Evolutionary conservation across 37 sponge, comb jelly and placozoan genomes (phyloP).

Genomic region (Halichondria panicea): DNA sequence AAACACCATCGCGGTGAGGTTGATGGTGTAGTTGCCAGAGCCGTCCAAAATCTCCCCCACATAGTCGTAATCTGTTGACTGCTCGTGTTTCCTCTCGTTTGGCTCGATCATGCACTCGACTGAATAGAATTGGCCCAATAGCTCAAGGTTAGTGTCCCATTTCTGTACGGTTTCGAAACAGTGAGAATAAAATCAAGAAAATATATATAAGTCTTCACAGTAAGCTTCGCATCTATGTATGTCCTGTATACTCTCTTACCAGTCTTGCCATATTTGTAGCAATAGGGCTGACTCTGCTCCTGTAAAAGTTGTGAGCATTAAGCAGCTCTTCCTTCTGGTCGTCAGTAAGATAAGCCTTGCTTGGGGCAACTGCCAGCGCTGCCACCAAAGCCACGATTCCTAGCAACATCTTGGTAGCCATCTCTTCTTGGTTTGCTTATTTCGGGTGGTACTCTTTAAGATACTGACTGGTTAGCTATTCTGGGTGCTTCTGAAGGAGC

Average conservation of each 20-base stretch:
- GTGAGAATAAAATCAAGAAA: neutral
- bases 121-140: slow-evolving; percentile 25
- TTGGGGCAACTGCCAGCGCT: neutral
- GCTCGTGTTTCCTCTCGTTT: slow-evolving; percentile 34
- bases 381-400: neutral
- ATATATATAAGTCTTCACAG: neutral
- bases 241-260: slow-evolving; percentile 8
- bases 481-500: too few relatives aligned
- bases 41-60: slow-evolving; percentile 19
- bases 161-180: neutral
- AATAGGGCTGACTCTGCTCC: slow-evolving; percentile 16
- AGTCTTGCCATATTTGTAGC: slow-evolving; percentile 40
- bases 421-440: too few relatives aligned
- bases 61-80: slow-evolving; percentile 30
- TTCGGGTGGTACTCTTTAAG: too few relatives aligned
- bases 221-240: neutral
- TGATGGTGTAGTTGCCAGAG: slow-evolving; percentile 25
- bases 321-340: slow-evolving; percentile 29
- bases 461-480: too few relatives aligned
- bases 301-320: slow-evolving; percentile 22
- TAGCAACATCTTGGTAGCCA: too few relatives aligned
- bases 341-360: neutral
- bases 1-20: slow-evolving; percentile 10
- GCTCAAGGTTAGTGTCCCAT: slow-evolving; percentile 24
- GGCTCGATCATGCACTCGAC: slow-evolving; percentile 24